These are phyloP conservation scores for Vanacampus margaritifer DNA, from an alignment of 2,113 vertebrate genomes.

Conservation along the genomic window DNA sequence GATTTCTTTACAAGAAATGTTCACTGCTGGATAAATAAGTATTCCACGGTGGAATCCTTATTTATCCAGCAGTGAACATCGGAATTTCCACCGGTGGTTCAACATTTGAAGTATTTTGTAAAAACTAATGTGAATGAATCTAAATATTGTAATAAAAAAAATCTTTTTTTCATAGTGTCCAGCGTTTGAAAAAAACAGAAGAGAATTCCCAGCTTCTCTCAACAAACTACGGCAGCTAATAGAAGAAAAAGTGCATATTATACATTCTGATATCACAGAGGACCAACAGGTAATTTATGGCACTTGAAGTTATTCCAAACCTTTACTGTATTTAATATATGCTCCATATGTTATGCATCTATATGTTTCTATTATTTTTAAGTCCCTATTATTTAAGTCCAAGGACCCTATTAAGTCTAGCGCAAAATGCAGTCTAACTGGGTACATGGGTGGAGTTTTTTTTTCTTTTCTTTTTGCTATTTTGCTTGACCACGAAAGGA, in stretches of 20 bases:
- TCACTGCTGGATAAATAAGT: neutral
- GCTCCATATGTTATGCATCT: too few relatives aligned
- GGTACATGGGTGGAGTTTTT: too few relatives aligned
- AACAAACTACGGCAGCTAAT: conserved; percentile 45
- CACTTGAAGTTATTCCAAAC: neutral
- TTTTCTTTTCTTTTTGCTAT: too few relatives aligned
- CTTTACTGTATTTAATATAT: too few relatives aligned
- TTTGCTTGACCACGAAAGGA: too few relatives aligned
- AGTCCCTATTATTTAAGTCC: too few relatives aligned
- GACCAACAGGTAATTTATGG: conserved; percentile 41
- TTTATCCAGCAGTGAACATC: neutral
- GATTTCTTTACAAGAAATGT: neutral
- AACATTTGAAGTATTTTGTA: conserved; percentile 3
- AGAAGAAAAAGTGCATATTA: conserved; percentile 43
- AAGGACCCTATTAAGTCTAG: too few relatives aligned
- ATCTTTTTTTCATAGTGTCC: conserved; percentile 26
- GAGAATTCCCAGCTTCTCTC: conserved; percentile 29
- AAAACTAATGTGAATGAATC: neutral
- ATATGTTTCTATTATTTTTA: too few relatives aligned
- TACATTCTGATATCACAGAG: conserved; percentile 23
- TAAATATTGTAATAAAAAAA: neutral
- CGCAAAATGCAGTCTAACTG: too few relatives aligned
- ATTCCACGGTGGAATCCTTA: neutral
- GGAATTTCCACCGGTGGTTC: too few relatives aligned
- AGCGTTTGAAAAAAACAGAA: conserved; percentile 23